Evolutionary conservation across 2,113 vertebrate species (phyloP).

Genomic region (Tachysurus fulvidraco): DNA sequence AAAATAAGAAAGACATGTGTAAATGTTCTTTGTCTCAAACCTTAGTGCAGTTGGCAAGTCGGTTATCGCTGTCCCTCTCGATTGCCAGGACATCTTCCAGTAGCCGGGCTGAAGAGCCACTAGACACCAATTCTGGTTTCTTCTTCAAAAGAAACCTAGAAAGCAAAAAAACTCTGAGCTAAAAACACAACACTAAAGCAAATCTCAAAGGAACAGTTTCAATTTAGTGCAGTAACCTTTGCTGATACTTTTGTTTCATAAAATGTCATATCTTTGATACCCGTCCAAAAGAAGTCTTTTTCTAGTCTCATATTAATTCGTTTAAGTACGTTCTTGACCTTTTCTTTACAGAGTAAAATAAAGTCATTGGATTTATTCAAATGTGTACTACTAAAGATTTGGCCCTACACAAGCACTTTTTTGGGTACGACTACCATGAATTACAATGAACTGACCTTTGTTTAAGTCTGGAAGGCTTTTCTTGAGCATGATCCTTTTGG

Average conservation of each 20-base stretch:
- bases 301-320: neutral
- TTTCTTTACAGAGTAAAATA: neutral
- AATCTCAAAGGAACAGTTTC: neutral
- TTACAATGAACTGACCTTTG: slow-evolving; percentile 77
- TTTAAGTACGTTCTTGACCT: neutral
- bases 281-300: neutral
- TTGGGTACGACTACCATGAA: neutral
- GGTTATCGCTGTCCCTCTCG: slow-evolving; percentile 84
- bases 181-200: neutral
- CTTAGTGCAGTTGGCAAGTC: slow-evolving; percentile 83
- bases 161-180: neutral
- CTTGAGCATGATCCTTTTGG: slow-evolving; percentile 90
- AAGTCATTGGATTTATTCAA: neutral
- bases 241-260: neutral
- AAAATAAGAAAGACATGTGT: neutral
- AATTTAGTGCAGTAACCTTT: neutral
- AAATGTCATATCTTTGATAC: neutral
- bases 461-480: slow-evolving; percentile 90
- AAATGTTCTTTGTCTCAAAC: slow-evolving; percentile 59
- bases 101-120: slow-evolving; percentile 86
- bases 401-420: neutral
- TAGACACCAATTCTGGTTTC: slow-evolving; percentile 84
- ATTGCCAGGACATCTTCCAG: slow-evolving; percentile 88
- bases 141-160: slow-evolving; percentile 88
- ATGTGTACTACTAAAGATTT: neutral